These are phyloP conservation scores for Drosophila subquinaria DNA, from an alignment of 2,888 invertebrate species.

Conservation along the genomic window DNA sequence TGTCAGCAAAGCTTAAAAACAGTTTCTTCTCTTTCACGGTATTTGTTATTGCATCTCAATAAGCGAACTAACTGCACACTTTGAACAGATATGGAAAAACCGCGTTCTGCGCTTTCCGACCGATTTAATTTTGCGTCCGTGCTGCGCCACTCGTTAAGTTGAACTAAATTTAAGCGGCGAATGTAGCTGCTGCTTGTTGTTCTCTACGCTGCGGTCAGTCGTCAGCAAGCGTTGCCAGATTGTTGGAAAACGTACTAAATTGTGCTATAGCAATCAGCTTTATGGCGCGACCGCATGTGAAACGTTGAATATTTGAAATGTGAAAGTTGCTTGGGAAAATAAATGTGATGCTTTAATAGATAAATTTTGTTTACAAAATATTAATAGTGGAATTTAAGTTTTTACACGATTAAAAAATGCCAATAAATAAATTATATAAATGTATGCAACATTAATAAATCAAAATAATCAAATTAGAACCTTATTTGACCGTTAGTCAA, in stretches of 20 bases:
- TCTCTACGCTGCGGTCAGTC: constrained; percentile 24
- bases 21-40: constrained; percentile 21
- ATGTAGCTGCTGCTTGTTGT: not conserved
- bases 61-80: constrained; percentile 18
- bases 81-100: constrained; percentile 28
- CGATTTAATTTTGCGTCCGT: constrained; percentile 30
- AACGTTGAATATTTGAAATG: constrained; percentile 8
- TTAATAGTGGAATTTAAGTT: not conserved
- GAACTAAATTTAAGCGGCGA: constrained; percentile 41
- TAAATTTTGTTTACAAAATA: not conserved
- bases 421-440: not conserved
- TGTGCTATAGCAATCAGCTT: constrained; percentile 28
- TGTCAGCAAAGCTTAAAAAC: constrained; percentile 58
- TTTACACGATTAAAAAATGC: no score
- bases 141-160: constrained; percentile 33
- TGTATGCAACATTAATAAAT: not conserved
- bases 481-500: not conserved
- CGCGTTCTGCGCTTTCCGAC: constrained; percentile 26
- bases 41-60: constrained; percentile 38
- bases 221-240: constrained; percentile 35
- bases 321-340: not conserved
- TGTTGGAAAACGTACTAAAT: constrained; percentile 26
- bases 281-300: not conserved
- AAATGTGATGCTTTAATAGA: not conserved
- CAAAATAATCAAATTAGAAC: not conserved